Base-by-base conservation (phyloP, 2,888 invertebrate species). In the Nomada ferruginata region DNA sequence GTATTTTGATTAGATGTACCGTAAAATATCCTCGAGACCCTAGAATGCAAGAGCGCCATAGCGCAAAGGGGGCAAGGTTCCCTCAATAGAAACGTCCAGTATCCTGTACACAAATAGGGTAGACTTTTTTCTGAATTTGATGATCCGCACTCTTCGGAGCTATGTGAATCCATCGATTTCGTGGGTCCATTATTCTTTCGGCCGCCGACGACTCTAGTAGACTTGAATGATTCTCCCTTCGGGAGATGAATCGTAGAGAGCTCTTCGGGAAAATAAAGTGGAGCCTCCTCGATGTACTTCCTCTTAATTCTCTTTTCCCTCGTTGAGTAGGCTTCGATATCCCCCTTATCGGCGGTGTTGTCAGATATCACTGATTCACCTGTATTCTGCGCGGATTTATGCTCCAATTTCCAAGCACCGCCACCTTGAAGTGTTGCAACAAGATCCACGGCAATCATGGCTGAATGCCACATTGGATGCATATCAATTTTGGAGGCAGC, bases 61-160 rank as follows among this genome's bases (percentile, higher is more conserved):
- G 98, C 95, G 94, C 99, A 99, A 97, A 99, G 98, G 0, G 97
- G 92, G 94, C 99, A 99, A 0, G 99, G 99, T 92, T 99, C 99
- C 80, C 95, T 95, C 0, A 97, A 95, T 59, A 97, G 92, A 92
- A 98, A 99, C 2, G 97, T 94, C 94, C 97, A 96, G 93, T 97
- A 98, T 2, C 97, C 97, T 0, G 99, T 98, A 94, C 98, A 98
- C 65, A 98, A 94, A 93, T 98, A 98, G 0, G 97, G 96, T 1
- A 96, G 96, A 65, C 94, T 92, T n/a, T 92, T 90, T 52, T 94
- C 94, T 0, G 88, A 3, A 13, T 91, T 86, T 44, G 94, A 93
- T 11, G 50, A 47, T 15, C 84, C 79, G 2, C 23, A 61, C 13
- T 55, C 42, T 5, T 42, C 55, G 1, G 18, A 26, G 0, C 36